phyloP scores from a whole-genome alignment of 2,113 vertebrate species.

The Promerops cafer region DNA sequence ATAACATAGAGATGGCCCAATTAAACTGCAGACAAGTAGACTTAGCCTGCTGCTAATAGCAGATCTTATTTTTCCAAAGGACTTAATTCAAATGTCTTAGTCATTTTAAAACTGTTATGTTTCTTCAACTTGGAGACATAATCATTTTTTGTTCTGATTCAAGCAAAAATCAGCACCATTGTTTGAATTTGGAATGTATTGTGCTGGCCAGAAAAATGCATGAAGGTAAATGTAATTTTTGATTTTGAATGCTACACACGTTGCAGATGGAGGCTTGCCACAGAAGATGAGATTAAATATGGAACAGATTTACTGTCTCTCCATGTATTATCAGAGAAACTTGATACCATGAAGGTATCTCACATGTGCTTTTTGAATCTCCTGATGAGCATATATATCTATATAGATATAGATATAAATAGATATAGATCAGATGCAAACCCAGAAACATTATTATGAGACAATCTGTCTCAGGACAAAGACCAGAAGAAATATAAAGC shows the following conservation, averaged over 20 bases:
- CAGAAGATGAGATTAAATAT: neutral
- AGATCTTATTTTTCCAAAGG: neutral
- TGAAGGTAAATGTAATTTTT: neutral
- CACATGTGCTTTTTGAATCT: neutral
- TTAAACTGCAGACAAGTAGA: neutral
- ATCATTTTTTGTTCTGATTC: neutral
- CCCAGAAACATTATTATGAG: neutral
- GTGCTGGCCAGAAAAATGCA: neutral
- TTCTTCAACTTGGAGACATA: neutral
- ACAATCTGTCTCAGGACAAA: neutral
- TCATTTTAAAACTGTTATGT: neutral
- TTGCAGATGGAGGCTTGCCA: neutral
- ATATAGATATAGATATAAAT: neutral
- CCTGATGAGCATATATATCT: neutral
- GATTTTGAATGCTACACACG: neutral
- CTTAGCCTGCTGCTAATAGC: neutral
- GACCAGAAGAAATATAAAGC: neutral
- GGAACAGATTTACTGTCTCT: neutral
- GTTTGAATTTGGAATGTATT: neutral
- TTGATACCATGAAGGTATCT: neutral
- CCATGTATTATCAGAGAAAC: neutral
- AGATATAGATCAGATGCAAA: neutral
- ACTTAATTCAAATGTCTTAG: neutral
- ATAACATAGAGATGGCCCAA: neutral
- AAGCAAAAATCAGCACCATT: neutral